These are phyloP conservation scores for Etheostoma nigrum DNA, from an alignment of 2,797 vertebrate species.

Conservation along the genomic window DNA sequence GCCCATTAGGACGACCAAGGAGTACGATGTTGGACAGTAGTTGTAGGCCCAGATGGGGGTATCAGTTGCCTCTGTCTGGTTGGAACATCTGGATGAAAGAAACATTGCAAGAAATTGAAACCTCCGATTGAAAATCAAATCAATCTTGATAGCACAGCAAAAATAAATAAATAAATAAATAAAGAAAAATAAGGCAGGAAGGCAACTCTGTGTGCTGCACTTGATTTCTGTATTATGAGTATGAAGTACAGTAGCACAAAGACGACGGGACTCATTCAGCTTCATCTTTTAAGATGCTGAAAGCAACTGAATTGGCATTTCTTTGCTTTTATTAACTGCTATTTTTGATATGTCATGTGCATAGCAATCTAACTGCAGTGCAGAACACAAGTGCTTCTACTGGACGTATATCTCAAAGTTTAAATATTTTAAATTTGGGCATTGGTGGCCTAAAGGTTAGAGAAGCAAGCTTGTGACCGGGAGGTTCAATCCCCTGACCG, in stretches of 20 bases:
- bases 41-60: slow-evolving; percentile 94
- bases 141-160: not conserved
- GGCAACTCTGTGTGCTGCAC: not conserved
- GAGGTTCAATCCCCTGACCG: too few relatives aligned
- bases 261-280: not conserved
- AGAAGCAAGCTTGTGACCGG: too few relatives aligned
- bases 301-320: not conserved
- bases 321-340: not conserved
- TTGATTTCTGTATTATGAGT: not conserved
- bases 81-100: slow-evolving; percentile 88
- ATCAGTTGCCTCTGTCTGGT: slow-evolving; percentile 81
- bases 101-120: not conserved
- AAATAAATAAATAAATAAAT: not conserved
- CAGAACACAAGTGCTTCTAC: too few relatives aligned
- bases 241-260: not conserved
- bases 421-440: too few relatives aligned
- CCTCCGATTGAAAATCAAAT: too few relatives aligned
- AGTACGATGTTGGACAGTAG: slow-evolving; percentile 95
- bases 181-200: too few relatives aligned
- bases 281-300: not conserved
- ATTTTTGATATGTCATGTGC: not conserved
- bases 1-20: slow-evolving; percentile 93
- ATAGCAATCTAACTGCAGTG: not conserved
- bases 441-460: too few relatives aligned
- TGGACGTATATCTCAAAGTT: not conserved